phyloP scores from a whole-genome alignment of 2,888 invertebrate species.

The Drosophila prostipennis region DNA sequence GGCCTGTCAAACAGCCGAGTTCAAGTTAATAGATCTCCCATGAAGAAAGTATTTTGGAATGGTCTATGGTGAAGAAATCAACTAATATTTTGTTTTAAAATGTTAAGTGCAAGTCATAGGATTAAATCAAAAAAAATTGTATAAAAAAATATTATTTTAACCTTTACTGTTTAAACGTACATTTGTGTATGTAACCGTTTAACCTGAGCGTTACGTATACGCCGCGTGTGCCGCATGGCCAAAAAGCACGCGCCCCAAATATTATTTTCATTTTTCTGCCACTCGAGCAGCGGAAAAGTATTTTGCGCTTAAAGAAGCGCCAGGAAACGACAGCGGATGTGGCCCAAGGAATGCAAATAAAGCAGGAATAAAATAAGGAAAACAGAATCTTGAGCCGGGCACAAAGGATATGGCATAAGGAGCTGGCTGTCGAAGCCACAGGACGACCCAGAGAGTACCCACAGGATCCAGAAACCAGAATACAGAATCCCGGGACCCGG shows the following conservation, averaged over 20 bases:
- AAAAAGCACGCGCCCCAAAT: conserved; percentile 67
- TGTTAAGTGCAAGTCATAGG: not conserved
- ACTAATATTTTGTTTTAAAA: too few species aligned
- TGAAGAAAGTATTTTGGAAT: not conserved
- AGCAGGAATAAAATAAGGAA: conserved; percentile 40
- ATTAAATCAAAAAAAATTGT: too few species aligned
- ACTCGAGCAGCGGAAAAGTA: conserved; percentile 64
- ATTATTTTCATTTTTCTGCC: conserved; percentile 63
- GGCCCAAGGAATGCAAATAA: conserved; percentile 73
- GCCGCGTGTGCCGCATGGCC: conserved; percentile 50
- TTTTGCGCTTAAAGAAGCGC: conserved; percentile 71
- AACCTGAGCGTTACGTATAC: conserved; percentile 58
- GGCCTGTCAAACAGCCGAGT: conserved; percentile 16
- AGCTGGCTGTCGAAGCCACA: conserved; percentile 40
- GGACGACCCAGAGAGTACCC: conserved; percentile 18
- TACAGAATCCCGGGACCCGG: conserved; percentile 14
- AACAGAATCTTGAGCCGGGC: conserved; percentile 19
- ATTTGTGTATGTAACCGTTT: conserved; percentile 50
- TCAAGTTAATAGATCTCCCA: not conserved
- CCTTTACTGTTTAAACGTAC: conserved; percentile 15
- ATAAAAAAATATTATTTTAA: not conserved
- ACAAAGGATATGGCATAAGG: conserved; percentile 29
- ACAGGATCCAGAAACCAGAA: conserved; percentile 6
- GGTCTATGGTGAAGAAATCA: too few species aligned
- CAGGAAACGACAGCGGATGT: conserved; percentile 68